Evolutionary conservation across 2,797 vertebrate species (phyloP), one percentile per base, ranked within the genome.

Genomic region (Pseudochromis fuscus): DNA sequence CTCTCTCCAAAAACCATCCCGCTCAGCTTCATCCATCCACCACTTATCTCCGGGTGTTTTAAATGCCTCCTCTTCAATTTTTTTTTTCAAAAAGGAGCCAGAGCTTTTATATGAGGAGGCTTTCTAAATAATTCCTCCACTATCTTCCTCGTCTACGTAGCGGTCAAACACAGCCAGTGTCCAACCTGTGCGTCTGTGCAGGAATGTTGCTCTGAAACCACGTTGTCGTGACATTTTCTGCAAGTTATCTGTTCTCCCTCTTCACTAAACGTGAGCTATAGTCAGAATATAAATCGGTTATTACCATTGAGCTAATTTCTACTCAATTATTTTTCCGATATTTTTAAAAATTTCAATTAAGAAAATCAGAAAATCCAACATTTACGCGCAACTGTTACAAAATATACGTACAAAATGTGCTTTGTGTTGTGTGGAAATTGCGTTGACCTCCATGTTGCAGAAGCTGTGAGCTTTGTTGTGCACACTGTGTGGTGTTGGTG

Each of bases 21-120:
- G 27, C 46, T 59, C 74, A 61, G 68, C 79, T 78, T n/a, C 81
- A 59, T 57, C 63, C 67, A 37, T 11, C 27, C 68, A 38, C 35
- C 72, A 70, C 69, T 74, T 72, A 55, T 25, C 63, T 56, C 59
- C 63, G 52, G 24, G 72, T 56, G 65, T 69, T 72, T 57, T 52
- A 76, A 67, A 72, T 3, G 37, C 25, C 28, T 64, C 12, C 6
- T 25, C 40, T 27, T 19, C n/a, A n/a, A n/a, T n/a, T n/a, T n/a
- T n/a, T n/a, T n/a, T n/a, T n/a, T n/a, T n/a, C n/a, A n/a, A 15
- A 23, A 57, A 70, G 33, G 18, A 13, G 5, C 21, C 19, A 0
- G 6, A 31, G n/a, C 50, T 7, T 49, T 57, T 35, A 60, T 31
- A 15, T 21, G 42, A 48, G 45, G 4, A 24, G 10, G 30, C 12